Evolutionary conservation across 2,113 vertebrate genomes (phyloP).

Genomic region (Etheostoma spectabile): DNA sequence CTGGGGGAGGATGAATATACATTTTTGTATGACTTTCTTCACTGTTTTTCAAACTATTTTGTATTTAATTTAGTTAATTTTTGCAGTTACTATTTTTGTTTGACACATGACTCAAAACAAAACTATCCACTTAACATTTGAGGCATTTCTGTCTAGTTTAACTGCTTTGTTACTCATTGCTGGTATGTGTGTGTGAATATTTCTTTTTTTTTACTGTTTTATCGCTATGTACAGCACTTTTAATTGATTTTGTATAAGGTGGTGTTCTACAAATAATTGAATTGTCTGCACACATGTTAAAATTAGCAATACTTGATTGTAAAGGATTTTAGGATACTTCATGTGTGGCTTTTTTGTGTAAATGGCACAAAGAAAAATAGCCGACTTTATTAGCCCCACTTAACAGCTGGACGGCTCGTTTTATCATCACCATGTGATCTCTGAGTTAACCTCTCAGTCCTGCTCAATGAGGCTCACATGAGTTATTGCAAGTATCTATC

Average conservation of each 20-base stretch:
- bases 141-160: neutral
- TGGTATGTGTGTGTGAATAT: neutral
- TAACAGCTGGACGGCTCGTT: conserved; percentile 20
- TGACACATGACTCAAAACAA: neutral
- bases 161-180: neutral
- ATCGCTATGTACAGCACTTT: neutral
- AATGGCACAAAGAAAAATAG: conserved; percentile 12
- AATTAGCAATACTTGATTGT: neutral
- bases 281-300: neutral
- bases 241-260: neutral
- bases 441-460: conserved; percentile 40
- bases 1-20: neutral
- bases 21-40: neutral
- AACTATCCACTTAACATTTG: neutral
- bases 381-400: neutral
- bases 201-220: neutral
- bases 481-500: conserved; percentile 35
- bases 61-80: neutral
- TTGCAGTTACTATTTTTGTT: no score
- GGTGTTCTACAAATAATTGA: neutral
- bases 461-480: conserved; percentile 73
- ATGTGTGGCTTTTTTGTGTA: neutral
- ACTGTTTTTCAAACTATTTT: neutral
- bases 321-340: neutral
- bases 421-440: conserved; percentile 36